These are phyloP conservation scores for Rhodophaea formosa DNA, from an alignment of 2,888 invertebrate species.

Conservation along the genomic window DNA sequence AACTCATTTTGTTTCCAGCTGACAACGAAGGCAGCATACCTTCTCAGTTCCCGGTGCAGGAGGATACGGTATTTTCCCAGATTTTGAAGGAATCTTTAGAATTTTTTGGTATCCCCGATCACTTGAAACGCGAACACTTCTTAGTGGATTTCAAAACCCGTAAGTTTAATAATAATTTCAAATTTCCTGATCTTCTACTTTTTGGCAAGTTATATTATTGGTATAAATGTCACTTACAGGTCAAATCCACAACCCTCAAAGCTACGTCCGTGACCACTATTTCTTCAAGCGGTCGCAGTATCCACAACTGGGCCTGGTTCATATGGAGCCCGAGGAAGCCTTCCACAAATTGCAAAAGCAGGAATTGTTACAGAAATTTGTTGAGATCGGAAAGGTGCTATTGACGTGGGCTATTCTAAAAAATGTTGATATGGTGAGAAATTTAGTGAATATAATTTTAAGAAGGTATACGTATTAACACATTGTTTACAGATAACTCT, in stretches of 20 bases:
- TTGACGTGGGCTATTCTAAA: constrained; percentile 95
- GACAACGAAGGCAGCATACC: constrained; percentile 97
- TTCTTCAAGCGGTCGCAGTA: constrained; percentile 98
- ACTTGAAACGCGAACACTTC: constrained; percentile 93
- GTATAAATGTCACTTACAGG: constrained; percentile 77
- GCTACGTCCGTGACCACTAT: constrained; percentile 97
- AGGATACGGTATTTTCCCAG: constrained; percentile 97
- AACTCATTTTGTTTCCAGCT: constrained; percentile 64
- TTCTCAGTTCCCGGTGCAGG: constrained; percentile 98
- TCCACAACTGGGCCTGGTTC: constrained; percentile 96
- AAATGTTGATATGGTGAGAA: constrained; percentile 91
- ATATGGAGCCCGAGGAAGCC: constrained; percentile 96
- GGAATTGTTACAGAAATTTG: constrained; percentile 95
- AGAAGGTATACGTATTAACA: too few species aligned
- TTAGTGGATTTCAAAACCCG: constrained; percentile 99
- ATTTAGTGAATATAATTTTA: neutral
- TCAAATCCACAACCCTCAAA: constrained; percentile 97
- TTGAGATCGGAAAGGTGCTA: constrained; percentile 97
- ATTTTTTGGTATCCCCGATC: constrained; percentile 97
- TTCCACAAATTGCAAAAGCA: constrained; percentile 94
- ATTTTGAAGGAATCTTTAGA: constrained; percentile 97
- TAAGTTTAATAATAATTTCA: constrained; percentile 70
- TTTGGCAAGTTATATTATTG: too few species aligned
- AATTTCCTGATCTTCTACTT: too few species aligned
- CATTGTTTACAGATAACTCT: too few species aligned